These are phyloP conservation scores for Cryptus viduatorius DNA, from an alignment of 2,888 invertebrate species.

Conservation along the genomic window DNA sequence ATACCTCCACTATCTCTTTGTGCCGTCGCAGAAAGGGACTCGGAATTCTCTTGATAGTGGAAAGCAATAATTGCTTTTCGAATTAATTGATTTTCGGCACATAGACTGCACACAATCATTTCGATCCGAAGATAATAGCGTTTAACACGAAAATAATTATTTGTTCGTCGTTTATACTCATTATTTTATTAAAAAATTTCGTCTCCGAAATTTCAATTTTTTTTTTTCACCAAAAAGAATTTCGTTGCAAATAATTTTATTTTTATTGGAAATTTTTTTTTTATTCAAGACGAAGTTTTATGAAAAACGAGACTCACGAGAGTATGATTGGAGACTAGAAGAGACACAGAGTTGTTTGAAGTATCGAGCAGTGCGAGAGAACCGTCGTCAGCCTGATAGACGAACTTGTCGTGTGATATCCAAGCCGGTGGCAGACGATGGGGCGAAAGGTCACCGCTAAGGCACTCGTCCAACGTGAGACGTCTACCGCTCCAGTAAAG, in stretches of 20 bases:
- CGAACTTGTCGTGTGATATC: slow-evolving; percentile 93
- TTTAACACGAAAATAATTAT: not conserved
- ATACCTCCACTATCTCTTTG: slow-evolving; percentile 57
- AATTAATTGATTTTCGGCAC: slow-evolving; percentile 54
- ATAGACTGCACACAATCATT: not conserved
- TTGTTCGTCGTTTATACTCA: not conserved
- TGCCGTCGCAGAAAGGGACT: slow-evolving; percentile 45
- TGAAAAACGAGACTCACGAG: slow-evolving; percentile 87
- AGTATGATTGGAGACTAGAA: slow-evolving; percentile 94
- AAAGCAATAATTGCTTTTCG: slow-evolving; percentile 53
- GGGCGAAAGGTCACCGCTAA: slow-evolving; percentile 91
- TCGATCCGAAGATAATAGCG: not conserved
- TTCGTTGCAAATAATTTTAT: not conserved
- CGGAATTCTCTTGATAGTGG: slow-evolving; percentile 30
- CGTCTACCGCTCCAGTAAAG: slow-evolving; percentile 95
- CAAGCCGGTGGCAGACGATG: slow-evolving; percentile 92
- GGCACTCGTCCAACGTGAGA: slow-evolving; percentile 94
- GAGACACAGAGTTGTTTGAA: slow-evolving; percentile 91
- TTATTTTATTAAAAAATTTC: not conserved
- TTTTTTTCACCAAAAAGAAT: not conserved
- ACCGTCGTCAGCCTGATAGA: slow-evolving; percentile 95
- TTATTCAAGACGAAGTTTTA: not conserved
- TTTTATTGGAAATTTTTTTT: not conserved
- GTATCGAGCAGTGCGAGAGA: slow-evolving; percentile 93
- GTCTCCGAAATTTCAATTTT: too few species aligned